Percentiles rank a stretch among this genome's conserved stretches.
Evolutionary conservation across 2,797 vertebrate species (phyloP).

Genomic region (Coluber constrictor): DNA sequence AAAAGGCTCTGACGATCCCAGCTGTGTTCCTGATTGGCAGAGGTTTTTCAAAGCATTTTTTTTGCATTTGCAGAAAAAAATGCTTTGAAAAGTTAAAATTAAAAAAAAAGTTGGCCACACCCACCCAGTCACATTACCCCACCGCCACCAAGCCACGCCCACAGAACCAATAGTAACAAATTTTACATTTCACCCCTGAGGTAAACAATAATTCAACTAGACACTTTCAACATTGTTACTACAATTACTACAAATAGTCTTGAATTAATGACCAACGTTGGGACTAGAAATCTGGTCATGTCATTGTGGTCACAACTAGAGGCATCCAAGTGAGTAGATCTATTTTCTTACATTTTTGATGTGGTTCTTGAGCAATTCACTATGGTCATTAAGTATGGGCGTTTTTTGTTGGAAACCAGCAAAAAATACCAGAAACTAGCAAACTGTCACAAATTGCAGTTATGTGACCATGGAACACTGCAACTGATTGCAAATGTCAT

Average conservation of each 20-base stretch:
- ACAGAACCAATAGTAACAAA: no score
- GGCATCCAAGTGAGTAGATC: background rate
- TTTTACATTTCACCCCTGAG: no score
- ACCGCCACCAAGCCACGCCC: no score
- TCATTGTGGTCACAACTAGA: background rate
- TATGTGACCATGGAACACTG: background rate
- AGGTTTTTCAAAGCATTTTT: no score
- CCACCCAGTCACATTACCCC: no score
- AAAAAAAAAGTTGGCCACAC: no score
- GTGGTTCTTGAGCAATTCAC: background rate
- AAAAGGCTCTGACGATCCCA: no score
- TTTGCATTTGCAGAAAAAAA: no score
- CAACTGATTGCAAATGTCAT: background rate
- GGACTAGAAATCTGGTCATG: background rate
- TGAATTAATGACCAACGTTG: background rate
- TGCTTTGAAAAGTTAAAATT: no score
- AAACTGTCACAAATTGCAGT: background rate
- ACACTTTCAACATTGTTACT: slow-evolving; percentile 27
- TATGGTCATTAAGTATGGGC: background rate
- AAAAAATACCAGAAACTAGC: background rate
- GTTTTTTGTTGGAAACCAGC: background rate
- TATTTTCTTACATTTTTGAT: background rate
- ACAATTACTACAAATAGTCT: slow-evolving; percentile 21
- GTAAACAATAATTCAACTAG: background rate
- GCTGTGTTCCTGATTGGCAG: no score